These are phyloP conservation scores for Conops quadrifasciatus DNA, from an alignment of 2,888 invertebrate genomes.

Conservation along the genomic window DNA sequence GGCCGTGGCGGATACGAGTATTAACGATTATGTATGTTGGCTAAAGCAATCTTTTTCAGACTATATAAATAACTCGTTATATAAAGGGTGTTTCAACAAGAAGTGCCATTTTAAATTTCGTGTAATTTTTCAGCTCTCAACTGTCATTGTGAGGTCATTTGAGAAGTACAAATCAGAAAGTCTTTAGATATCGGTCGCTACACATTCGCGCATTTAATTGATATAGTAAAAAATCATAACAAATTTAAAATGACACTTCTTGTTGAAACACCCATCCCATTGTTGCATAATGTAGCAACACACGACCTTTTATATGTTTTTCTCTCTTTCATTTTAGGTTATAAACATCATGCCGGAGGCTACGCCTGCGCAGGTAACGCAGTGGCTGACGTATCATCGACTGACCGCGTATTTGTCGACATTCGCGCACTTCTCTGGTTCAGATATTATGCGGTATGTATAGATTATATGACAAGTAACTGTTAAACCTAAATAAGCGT, in stretches of 20 bases:
- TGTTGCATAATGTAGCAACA: no score
- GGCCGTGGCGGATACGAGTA: constrained; percentile 50
- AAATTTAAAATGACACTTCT: no score
- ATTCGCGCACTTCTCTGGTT: constrained; percentile 86
- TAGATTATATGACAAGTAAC: no score
- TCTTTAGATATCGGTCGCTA: no score
- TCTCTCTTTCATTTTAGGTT: constrained; percentile 51
- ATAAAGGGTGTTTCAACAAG: no score
- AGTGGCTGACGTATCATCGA: constrained; percentile 82
- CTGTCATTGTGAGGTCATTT: not conserved
- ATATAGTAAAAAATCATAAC: no score
- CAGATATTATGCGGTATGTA: constrained; percentile 80
- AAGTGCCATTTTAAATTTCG: no score
- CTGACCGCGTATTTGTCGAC: constrained; percentile 79
- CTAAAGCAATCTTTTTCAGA: not conserved
- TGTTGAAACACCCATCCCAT: no score
- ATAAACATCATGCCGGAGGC: constrained; percentile 73
- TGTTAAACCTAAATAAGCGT: no score
- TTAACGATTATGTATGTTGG: constrained; percentile 62
- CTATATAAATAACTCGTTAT: not conserved
- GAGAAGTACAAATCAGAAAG: no score
- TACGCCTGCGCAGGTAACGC: constrained; percentile 75
- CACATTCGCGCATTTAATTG: no score
- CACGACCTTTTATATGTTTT: no score
- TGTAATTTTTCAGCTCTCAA: not conserved